phyloP scores from a whole-genome alignment of 2,888 invertebrate species.

The Dromius quadrimaculatus region DNA sequence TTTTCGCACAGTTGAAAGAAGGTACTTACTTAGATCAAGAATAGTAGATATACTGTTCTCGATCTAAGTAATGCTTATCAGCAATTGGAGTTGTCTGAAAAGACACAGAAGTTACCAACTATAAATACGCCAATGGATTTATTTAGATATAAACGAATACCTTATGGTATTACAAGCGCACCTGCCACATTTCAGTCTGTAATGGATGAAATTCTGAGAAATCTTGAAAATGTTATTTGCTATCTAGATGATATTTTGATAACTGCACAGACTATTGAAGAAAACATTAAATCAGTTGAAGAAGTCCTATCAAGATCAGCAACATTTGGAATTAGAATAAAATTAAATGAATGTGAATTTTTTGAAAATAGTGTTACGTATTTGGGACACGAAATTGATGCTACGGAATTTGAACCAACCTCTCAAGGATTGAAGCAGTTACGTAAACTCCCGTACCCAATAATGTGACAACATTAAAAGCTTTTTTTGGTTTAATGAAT shows the following conservation, averaged over 20 bases:
- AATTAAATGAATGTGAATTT: constrained; percentile 3
- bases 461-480: background rate
- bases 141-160: constrained; percentile 53
- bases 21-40: too few species aligned
- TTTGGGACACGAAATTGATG: background rate
- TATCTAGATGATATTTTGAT: constrained; percentile 19
- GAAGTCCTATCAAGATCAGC: background rate
- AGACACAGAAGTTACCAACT: constrained; percentile 55
- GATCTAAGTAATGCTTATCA: constrained; percentile 55
- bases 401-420: background rate
- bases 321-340: background rate
- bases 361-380: constrained; percentile 2
- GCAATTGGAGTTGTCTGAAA: constrained; percentile 52
- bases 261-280: background rate
- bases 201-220: constrained; percentile 10
- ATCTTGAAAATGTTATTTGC: background rate
- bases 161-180: constrained; percentile 55
- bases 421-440: background rate
- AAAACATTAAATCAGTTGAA: background rate
- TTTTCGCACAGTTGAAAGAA: background rate
- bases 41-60: constrained; percentile 45
- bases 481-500: constrained; percentile 5
- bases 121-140: constrained; percentile 57
- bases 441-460: background rate
- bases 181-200: constrained; percentile 54